phyloP scores from a whole-genome alignment of 2,888 invertebrate species.

The Thalpophila matura region DNA sequence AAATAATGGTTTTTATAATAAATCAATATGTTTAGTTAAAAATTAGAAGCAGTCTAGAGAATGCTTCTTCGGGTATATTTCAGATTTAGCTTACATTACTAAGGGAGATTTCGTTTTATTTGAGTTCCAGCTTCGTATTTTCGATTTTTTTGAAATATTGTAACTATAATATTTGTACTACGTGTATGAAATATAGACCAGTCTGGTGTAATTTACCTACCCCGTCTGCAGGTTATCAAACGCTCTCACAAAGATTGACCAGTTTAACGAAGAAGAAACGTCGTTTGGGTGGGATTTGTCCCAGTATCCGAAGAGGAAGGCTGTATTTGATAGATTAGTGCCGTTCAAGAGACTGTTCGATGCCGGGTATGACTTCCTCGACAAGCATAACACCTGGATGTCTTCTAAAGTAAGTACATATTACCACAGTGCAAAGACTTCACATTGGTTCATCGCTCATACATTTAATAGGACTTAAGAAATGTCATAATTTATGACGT shows the following conservation, averaged over 20 bases:
- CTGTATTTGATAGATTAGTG: constrained; percentile 94
- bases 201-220: neutral
- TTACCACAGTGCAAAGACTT: too few species aligned
- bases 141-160: too few species aligned
- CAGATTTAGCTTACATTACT: too few species aligned
- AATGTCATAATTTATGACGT: too few species aligned
- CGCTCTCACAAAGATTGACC: constrained; percentile 95
- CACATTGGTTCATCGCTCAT: too few species aligned
- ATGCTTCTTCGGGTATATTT: neutral
- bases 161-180: too few species aligned
- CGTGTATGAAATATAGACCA: neutral
- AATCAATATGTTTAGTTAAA: too few species aligned
- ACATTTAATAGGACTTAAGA: too few species aligned
- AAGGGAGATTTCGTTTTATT: neutral
- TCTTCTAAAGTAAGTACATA: constrained; percentile 87
- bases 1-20: too few species aligned
- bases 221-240: constrained; percentile 88
- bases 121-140: neutral
- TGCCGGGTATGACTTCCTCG: constrained; percentile 96
- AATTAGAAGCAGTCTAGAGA: neutral
- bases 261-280: constrained; percentile 97
- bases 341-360: constrained; percentile 97
- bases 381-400: constrained; percentile 96
- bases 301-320: constrained; percentile 96
- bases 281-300: constrained; percentile 97